Conservation (phyloP, 2,113 vertebrate genomes). For the Pampusana beccarii region DNA sequence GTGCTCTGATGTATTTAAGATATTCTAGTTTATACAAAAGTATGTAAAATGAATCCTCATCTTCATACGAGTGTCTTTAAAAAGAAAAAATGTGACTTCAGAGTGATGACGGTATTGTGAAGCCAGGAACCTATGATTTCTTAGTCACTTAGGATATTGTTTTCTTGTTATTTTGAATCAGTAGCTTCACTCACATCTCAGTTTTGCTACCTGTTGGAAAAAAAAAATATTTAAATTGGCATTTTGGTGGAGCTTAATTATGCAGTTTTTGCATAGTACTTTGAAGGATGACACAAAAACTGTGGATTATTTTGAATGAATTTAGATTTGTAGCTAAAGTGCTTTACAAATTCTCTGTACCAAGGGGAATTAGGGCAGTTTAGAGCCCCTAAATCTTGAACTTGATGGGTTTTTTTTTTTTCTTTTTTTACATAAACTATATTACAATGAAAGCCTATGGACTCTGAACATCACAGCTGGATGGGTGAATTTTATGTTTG, state of each 20-base stretch:
- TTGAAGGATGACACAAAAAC: rapidly evolving
- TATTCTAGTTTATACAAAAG: background rate
- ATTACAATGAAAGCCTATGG: background rate
- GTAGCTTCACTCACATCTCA: background rate
- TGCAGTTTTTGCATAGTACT: background rate
- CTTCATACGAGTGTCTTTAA: background rate
- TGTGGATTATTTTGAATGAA: background rate
- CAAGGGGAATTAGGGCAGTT: background rate
- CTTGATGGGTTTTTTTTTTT: background rate
- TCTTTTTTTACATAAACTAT: background rate
- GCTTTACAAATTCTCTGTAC: background rate
- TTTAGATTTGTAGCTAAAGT: background rate
- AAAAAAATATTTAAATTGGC: background rate
- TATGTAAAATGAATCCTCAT: background rate
- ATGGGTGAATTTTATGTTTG: background rate
- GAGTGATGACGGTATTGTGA: background rate
- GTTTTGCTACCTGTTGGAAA: background rate
- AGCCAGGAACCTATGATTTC: background rate
- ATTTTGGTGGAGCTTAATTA: background rate
- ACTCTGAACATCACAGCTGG: background rate
- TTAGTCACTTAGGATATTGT: background rate
- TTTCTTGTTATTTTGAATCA: background rate
- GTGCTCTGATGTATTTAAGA: background rate
- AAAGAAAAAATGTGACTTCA: background rate
- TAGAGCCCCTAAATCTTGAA: background rate